Evolutionary conservation across 53 echinoderm and acorn worm species (phyloP).

Genomic region (Echinometra lucunter): DNA sequence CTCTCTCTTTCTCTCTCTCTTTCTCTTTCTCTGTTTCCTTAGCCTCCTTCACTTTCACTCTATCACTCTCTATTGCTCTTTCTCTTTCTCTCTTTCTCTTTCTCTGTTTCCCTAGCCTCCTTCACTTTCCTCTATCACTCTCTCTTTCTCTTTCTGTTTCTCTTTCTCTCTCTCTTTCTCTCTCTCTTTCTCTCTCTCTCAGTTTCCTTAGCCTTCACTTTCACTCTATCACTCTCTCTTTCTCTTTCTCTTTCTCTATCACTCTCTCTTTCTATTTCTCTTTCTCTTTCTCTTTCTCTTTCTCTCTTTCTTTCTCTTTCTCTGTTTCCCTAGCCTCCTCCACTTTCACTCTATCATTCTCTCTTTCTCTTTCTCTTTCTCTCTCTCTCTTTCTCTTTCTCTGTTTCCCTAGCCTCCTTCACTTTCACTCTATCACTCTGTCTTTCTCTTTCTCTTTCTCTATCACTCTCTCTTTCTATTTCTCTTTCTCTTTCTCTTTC

Average conservation of each 20-base stretch:
- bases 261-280: not conserved
- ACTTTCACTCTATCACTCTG: too few relatives aligned
- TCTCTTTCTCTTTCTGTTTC: not conserved
- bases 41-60: too few relatives aligned
- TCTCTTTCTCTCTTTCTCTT: too few relatives aligned
- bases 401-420: too few relatives aligned
- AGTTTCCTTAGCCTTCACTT: too few relatives aligned
- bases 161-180: not conserved
- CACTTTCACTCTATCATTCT: not conserved
- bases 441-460: too few relatives aligned
- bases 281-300: not conserved
- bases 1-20: not conserved
- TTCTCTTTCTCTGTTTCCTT: too few relatives aligned
- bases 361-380: too few relatives aligned
- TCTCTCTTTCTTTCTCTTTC: not conserved
- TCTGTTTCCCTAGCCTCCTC: not conserved
- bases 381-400: conserved; percentile 1
- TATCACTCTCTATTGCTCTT: too few relatives aligned
- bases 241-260: not conserved
- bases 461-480: not conserved
- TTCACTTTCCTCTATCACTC: too few relatives aligned
- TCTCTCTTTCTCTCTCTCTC: too few relatives aligned
- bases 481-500: not conserved
- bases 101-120: not conserved
- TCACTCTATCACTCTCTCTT: too few relatives aligned